Percentiles rank a stretch among this genome's conserved stretches.
phyloP scores from a whole-genome alignment of 1,140 invertebrate genomes.

The Reticulitermes speratus region DNA sequence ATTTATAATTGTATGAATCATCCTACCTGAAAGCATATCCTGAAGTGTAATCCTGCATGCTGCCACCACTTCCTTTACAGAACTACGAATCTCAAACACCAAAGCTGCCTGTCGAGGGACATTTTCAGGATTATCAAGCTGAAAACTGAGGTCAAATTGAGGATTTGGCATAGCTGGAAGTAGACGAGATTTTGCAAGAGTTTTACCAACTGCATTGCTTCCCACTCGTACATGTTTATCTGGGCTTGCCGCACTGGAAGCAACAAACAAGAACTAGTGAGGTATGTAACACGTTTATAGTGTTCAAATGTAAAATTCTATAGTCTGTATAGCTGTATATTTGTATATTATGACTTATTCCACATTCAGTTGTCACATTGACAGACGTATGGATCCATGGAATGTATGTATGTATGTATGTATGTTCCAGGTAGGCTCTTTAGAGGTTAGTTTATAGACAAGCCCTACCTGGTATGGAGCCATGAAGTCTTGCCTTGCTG shows the following conservation, averaged over 20 bases:
- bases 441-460: too few species aligned
- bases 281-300: too few species aligned
- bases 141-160: slow-evolving; percentile 47
- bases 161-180: slow-evolving; percentile 49
- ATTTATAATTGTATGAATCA: background rate
- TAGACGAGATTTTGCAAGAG: slow-evolving; percentile 47
- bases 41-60: slow-evolving; percentile 47
- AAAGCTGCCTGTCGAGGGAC: slow-evolving; percentile 46
- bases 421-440: too few species aligned
- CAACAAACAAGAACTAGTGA: slow-evolving; percentile 33
- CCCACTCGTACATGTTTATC: slow-evolving; percentile 39
- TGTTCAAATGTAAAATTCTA: too few species aligned
- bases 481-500: too few species aligned
- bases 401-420: too few species aligned
- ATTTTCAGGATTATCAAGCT: slow-evolving; percentile 43
- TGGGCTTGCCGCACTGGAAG: slow-evolving; percentile 43
- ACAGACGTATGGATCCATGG: too few species aligned
- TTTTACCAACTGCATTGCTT: slow-evolving; percentile 42
- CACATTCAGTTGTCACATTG: too few species aligned
- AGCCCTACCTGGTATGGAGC: too few species aligned
- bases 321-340: too few species aligned
- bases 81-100: slow-evolving; percentile 48
- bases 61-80: slow-evolving; percentile 49
- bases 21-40: slow-evolving; percentile 46
- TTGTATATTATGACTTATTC: too few species aligned